phyloP scores from a whole-genome alignment of 2,113 vertebrate species.

The Syngnathus scovelli region DNA sequence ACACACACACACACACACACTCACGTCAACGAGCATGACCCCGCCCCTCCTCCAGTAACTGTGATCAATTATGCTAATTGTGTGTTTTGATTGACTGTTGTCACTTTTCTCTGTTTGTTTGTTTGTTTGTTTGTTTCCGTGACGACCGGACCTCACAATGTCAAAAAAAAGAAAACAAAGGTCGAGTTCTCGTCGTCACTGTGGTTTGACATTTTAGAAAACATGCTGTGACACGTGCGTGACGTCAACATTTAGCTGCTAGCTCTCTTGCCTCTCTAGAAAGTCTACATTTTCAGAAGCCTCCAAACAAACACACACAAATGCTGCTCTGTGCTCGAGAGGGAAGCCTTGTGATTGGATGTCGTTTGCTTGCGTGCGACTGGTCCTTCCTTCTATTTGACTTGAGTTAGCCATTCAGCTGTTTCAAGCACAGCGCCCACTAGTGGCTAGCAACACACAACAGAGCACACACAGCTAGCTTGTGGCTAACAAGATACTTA shows the following conservation, averaged over 20 bases:
- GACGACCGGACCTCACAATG: conserved; percentile 50
- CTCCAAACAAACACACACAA: conserved; percentile 35
- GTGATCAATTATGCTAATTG: conserved; percentile 65
- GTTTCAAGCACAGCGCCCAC: conserved; percentile 27
- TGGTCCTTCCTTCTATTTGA: not conserved
- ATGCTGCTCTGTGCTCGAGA: conserved; percentile 3
- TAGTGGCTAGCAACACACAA: conserved; percentile 16
- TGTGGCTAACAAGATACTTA: conserved; percentile 4
- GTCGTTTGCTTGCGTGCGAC: not conserved
- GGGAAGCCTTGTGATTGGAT: conserved; percentile 13
- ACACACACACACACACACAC: conserved; percentile 18
- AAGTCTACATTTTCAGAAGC: conserved; percentile 43
- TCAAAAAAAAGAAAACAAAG: conserved; percentile 21
- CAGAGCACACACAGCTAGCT: conserved; percentile 10
- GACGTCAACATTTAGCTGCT: conserved; percentile 42
- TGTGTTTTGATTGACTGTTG: conserved; percentile 65
- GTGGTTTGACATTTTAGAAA: conserved; percentile 19
- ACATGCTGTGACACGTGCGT: conserved; percentile 32
- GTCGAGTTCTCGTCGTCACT: conserved; percentile 45
- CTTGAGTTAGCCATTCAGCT: not conserved
- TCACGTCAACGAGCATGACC: conserved; percentile 52
- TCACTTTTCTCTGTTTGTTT: conserved; percentile 58
- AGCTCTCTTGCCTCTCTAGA: conserved; percentile 41
- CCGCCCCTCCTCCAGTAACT: conserved; percentile 39
- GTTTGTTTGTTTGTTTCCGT: conserved; percentile 60